Evolutionary conservation across 2,888 invertebrate species (phyloP).

Genomic region (Criorhina ranunculi): DNA sequence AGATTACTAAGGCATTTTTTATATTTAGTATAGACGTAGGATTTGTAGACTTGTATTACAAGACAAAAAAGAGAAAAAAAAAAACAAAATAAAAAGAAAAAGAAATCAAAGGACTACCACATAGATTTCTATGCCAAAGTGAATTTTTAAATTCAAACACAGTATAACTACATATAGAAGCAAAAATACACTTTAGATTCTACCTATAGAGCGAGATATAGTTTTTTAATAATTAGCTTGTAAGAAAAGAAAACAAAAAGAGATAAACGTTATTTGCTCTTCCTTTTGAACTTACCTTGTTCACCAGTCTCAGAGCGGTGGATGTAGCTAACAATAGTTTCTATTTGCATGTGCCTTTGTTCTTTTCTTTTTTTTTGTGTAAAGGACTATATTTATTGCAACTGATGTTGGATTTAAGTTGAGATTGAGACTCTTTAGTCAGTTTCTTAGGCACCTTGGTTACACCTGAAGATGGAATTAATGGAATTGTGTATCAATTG

Average conservation of each 20-base stretch:
- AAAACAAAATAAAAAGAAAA: slow-evolving; percentile 33
- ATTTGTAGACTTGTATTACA: slow-evolving; percentile 42
- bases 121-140: slow-evolving; percentile 76
- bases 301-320: slow-evolving; percentile 34
- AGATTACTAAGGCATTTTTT: slow-evolving; percentile 80
- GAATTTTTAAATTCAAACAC: slow-evolving; percentile 74
- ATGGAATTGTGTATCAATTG: slow-evolving; percentile 44
- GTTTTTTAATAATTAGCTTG: slow-evolving; percentile 66
- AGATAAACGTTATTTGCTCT: slow-evolving; percentile 48
- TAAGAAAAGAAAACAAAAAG: slow-evolving; percentile 56
- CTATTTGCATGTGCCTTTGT: slow-evolving; percentile 77
- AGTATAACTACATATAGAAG: slow-evolving; percentile 39
- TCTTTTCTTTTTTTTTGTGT: slow-evolving; percentile 72
- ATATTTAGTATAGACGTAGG: slow-evolving; percentile 31
- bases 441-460: slow-evolving; percentile 48
- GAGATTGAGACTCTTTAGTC: slow-evolving; percentile 36
- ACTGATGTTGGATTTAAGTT: slow-evolving; percentile 52
- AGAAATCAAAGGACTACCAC: slow-evolving; percentile 51
- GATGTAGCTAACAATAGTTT: slow-evolving; percentile 74
- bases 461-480: slow-evolving; percentile 38
- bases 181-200: slow-evolving; percentile 48
- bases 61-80: no score
- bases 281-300: slow-evolving; percentile 46
- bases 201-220: slow-evolving; percentile 63
- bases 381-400: slow-evolving; percentile 67